Evolutionary conservation across 1,140 invertebrate genomes (phyloP), one percentile per base, ranked within the genome.

Genomic region (Chironomus tepperi): DNA sequence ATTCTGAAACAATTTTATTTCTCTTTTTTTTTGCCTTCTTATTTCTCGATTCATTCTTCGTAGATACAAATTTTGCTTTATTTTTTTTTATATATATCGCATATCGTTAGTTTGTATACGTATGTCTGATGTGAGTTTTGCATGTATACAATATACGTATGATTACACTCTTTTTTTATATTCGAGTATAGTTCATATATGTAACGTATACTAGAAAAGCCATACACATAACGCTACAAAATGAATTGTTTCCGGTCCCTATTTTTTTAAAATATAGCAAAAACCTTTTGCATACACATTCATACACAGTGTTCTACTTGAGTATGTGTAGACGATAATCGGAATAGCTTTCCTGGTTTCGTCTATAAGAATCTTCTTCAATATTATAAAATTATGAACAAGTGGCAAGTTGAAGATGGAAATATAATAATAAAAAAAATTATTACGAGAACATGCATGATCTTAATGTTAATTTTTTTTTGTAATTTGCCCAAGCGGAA

Each of bases 181-280:
- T 3, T 57, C 43, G 12, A 57, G n/a, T 34, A 34, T 34, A 57
- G 47, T 57, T n/a, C 47, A 57, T 57, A 57, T 57, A 57, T 57
- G 5, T 47, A 10, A 10, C n/a, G n/a, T 57, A 57, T 57, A 57
- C n/a, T 57, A 57, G 47, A 57, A 57, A n/a, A 57, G 47, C n/a
- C 47, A 57, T 57, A 15, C n/a, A 57, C 12, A 57, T 57, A 57
- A 57, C n/a, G 47, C 47, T 57, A 57, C 19, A 70, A 70, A 34
- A 70, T 70, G 65, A 70, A 70, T 70, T 70, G 19, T 70, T 70
- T 70, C 65, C 65, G 65, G 65, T 70, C 65, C 65, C 65, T 70
- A 19, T 70, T 70, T 18, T 70, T n/a, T 57, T 12, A 57, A 57
- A 12, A 57, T 18, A 70, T 16, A 18, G 65, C 65, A 70, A 70